Evolutionary conservation across 2,888 invertebrate genomes (phyloP).

Genomic region (Isoperla grammatica): DNA sequence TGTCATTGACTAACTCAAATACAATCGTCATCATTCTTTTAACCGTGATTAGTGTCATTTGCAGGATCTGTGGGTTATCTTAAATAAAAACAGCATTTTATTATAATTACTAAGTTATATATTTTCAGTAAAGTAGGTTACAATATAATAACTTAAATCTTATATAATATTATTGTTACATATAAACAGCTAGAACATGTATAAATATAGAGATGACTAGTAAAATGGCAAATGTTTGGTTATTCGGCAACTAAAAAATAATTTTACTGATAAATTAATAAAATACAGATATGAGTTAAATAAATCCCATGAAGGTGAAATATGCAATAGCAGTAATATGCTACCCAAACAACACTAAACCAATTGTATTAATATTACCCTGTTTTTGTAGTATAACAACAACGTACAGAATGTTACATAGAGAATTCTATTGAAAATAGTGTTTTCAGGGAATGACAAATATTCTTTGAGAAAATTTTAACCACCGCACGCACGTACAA

Average conservation of each 20-base stretch:
- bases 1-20: too few species aligned
- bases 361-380: constrained; percentile 8
- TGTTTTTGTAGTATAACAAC: constrained; percentile 12
- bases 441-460: background rate
- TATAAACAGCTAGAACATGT: constrained; percentile 8
- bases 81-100: too few species aligned
- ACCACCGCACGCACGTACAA: too few species aligned
- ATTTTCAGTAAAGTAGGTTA: constrained; percentile 7
- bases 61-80: too few species aligned
- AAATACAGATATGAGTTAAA: background rate
- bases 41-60: too few species aligned
- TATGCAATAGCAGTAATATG: background rate
- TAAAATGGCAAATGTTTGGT: background rate
- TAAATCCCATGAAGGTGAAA: background rate
- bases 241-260: background rate
- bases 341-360: background rate
- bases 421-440: constrained; percentile 16
- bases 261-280: background rate
- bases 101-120: background rate
- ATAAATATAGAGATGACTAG: constrained; percentile 10
- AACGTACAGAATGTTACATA: background rate
- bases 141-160: constrained; percentile 11
- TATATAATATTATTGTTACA: constrained; percentile 3
- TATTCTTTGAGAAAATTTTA: too few species aligned
- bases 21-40: too few species aligned